Conservation (phyloP, 2,113 vertebrate genomes). For the Machaerirhynchus nigripectus region DNA sequence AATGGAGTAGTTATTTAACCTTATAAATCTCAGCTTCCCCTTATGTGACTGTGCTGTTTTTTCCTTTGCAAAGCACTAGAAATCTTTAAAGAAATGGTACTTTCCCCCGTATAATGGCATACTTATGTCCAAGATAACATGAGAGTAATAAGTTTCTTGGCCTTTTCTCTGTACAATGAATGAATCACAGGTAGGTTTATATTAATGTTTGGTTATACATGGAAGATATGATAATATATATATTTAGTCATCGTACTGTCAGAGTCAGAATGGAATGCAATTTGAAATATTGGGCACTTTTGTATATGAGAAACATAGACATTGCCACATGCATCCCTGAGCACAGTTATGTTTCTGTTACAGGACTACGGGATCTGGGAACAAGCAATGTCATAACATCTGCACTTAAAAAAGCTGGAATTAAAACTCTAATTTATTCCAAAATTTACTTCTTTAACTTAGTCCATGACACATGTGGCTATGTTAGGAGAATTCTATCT, state of each 20-base stretch:
- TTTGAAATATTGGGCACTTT: background rate
- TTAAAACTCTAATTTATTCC: background rate
- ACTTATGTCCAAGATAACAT: background rate
- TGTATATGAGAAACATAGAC: background rate
- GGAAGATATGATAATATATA: background rate
- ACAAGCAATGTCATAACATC: background rate
- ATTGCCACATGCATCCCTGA: background rate
- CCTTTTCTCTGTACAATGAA: background rate
- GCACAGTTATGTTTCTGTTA: background rate
- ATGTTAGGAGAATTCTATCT: background rate
- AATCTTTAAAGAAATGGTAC: background rate
- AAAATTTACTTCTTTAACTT: background rate
- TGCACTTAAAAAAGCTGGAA: background rate
- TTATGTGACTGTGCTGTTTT: background rate
- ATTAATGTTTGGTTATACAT: background rate
- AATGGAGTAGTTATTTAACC: background rate
- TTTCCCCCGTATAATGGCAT: background rate
- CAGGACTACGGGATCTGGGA: background rate
- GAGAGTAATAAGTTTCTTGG: background rate
- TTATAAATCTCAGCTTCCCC: background rate
- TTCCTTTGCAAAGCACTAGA: background rate
- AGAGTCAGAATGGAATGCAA: background rate
- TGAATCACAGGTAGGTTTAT: background rate
- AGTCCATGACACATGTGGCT: background rate
- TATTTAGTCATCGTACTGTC: background rate